Evolutionary conservation across 2,797 vertebrate species (phyloP).

Genomic region (Epinephelus malabaricus): DNA sequence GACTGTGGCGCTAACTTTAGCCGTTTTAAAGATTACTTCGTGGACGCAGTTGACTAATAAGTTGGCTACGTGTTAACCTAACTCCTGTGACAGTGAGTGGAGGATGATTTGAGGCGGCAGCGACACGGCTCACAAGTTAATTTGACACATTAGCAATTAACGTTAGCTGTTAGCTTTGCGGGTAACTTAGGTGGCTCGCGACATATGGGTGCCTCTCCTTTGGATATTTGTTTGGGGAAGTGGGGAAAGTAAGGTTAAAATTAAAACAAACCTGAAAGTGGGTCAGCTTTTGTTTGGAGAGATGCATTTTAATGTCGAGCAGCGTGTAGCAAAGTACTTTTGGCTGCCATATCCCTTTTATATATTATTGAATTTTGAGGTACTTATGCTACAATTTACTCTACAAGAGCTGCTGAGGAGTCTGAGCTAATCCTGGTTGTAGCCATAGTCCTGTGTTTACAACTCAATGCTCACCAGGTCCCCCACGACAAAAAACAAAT

Average conservation of each 20-base stretch:
- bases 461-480: background rate
- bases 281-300: background rate
- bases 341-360: background rate
- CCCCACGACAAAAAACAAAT: no score
- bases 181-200: background rate
- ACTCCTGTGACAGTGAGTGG: no score
- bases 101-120: background rate
- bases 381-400: background rate
- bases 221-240: background rate
- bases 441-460: background rate
- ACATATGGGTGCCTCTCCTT: background rate
- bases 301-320: background rate
- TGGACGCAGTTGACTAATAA: no score
- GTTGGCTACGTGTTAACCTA: background rate
- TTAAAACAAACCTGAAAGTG: background rate
- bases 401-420: background rate
- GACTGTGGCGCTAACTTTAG: background rate
- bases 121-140: background rate
- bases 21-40: background rate
- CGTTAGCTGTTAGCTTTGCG: slow-evolving; percentile 13
- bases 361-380: background rate
- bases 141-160: background rate
- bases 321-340: background rate
- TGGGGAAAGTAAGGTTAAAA: background rate
- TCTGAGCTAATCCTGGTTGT: background rate